A percentile compares a stretch with the other conserved stretches of the same genome.
Conservation (phyloP, 1,140 invertebrate species). For the Listronotus bonariensis region DNA sequence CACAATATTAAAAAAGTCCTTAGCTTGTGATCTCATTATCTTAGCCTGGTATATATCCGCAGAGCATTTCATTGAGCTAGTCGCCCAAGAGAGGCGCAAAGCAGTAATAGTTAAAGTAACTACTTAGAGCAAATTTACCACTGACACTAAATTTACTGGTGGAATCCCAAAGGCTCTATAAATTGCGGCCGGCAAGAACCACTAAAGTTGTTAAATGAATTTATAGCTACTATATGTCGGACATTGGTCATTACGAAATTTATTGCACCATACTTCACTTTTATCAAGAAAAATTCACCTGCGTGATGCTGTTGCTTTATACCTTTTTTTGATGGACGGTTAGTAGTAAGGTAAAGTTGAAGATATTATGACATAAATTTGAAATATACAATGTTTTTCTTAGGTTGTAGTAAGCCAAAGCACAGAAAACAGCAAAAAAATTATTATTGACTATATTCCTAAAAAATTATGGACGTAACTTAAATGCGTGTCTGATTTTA, state of each 20-base stretch:
- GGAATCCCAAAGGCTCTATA: slow-evolving; percentile 46
- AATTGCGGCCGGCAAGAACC: slow-evolving; percentile 51
- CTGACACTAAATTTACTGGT: slow-evolving; percentile 42
- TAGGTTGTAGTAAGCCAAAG: no score
- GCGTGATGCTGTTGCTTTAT: slow-evolving; percentile 1
- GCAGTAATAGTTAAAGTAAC: slow-evolving; percentile 35
- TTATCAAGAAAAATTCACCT: slow-evolving; percentile 34
- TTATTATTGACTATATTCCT: no score
- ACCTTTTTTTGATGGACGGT: no score
- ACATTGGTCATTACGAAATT: slow-evolving; percentile 52
- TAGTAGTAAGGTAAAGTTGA: no score
- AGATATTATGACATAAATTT: no score
- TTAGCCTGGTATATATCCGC: not conserved
- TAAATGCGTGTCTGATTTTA: no score
- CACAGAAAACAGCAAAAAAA: no score
- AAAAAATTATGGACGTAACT: no score
- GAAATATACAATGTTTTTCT: no score
- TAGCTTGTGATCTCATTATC: no score
- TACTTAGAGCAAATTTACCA: slow-evolving; percentile 40
- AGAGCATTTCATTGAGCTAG: not conserved
- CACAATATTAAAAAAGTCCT: no score
- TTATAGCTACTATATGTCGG: slow-evolving; percentile 50
- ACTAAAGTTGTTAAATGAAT: slow-evolving; percentile 56
- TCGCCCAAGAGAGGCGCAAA: slow-evolving; percentile 5
- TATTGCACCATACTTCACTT: slow-evolving; percentile 43